Percentiles rank a stretch among this genome's conserved stretches.
Evolutionary conservation across 2,888 invertebrate species (phyloP).

Genomic region (Sipha maydis): DNA sequence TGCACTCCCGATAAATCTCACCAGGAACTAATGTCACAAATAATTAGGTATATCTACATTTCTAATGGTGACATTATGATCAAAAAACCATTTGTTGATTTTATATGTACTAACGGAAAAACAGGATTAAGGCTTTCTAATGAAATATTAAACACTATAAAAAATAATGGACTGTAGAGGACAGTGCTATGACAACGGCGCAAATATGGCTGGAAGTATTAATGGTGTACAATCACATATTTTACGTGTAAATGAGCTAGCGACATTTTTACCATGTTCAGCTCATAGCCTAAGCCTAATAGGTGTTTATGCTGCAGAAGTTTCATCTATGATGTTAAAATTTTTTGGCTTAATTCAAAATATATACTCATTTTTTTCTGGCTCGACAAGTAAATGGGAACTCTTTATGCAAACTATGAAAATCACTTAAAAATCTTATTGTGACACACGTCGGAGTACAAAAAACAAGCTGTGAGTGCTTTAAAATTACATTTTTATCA

Average conservation of each 20-base stretch:
- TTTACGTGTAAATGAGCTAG: constrained; percentile 23
- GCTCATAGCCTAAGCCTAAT: constrained; percentile 9
- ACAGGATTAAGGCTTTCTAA: neutral
- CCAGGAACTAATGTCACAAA: constrained; percentile 14
- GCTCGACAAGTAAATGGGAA: neutral
- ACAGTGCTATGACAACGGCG: neutral
- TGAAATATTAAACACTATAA: constrained; percentile 21
- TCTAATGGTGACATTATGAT: constrained; percentile 1
- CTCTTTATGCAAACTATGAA: constrained; percentile 30
- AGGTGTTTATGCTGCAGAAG: constrained; percentile 16
- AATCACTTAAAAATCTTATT: constrained; percentile 14
- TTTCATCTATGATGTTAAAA: neutral
- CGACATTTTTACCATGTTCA: neutral
- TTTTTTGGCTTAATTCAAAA: too few relatives aligned
- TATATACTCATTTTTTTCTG: constrained; percentile 13
- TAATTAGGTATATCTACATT: constrained; percentile 21
- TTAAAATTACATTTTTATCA: too few relatives aligned
- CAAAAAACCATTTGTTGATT: constrained; percentile 28
- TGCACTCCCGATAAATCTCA: constrained; percentile 18
- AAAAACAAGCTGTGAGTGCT: too few relatives aligned
- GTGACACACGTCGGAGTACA: neutral
- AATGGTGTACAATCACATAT: constrained; percentile 35
- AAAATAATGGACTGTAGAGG: neutral
- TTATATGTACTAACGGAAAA: constrained; percentile 9
- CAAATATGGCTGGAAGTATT: neutral